Conservation (phyloP, 2,113 vertebrate species). For the Brachypodius melanocephalos region DNA sequence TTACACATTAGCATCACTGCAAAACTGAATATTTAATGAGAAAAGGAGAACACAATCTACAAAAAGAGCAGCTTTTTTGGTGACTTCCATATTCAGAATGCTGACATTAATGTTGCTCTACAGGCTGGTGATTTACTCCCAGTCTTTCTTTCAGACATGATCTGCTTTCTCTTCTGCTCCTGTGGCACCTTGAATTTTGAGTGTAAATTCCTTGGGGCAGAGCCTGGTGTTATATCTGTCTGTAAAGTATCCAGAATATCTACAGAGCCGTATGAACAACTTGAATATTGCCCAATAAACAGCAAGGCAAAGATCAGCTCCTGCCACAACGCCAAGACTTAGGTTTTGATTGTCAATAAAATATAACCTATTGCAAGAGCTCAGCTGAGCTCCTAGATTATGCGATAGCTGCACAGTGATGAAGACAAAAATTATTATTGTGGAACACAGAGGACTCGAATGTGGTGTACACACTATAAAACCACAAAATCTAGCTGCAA, state of each 20-base stretch:
- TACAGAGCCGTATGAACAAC: not conserved
- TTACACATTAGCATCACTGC: not conserved
- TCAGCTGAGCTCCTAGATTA: not conserved
- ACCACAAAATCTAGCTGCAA: not conserved
- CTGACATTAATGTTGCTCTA: not conserved
- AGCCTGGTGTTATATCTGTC: not conserved
- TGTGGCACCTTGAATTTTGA: not conserved
- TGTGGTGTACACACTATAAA: not conserved
- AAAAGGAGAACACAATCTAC: not conserved
- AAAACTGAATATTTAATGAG: not conserved
- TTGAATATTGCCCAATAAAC: constrained; percentile 18
- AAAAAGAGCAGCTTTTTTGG: not conserved
- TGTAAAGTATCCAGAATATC: not conserved
- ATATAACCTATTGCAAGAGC: not conserved
- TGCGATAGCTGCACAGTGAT: not conserved
- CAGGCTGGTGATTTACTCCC: not conserved
- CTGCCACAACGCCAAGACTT: not conserved
- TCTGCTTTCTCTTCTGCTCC: not conserved
- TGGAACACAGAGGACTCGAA: not conserved
- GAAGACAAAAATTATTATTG: constrained; percentile 9
- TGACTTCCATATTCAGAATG: not conserved
- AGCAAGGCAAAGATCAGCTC: not conserved
- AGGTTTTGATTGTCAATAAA: constrained; percentile 11
- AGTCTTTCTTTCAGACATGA: not conserved
- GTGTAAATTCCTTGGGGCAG: not conserved